phyloP scores from a whole-genome alignment of 2,113 vertebrate species.

The Oryzias curvinotus region DNA sequence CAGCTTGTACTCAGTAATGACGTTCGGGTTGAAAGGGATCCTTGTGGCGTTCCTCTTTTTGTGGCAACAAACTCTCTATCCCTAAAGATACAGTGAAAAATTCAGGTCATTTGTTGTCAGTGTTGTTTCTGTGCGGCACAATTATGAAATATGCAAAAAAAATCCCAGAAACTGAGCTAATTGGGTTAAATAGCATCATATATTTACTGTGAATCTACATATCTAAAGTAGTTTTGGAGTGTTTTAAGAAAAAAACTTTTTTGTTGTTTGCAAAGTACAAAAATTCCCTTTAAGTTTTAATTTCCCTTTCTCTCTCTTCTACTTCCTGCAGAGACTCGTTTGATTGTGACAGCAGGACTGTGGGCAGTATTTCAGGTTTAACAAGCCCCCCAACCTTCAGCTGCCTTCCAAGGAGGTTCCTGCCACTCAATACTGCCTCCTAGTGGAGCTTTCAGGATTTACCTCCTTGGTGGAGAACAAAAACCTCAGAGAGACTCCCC shows the following conservation, averaged over 20 bases:
- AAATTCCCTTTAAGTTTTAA: slow-evolving; percentile 9
- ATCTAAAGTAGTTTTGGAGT: background rate
- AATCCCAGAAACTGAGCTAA: slow-evolving; percentile 28
- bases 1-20: slow-evolving; percentile 29
- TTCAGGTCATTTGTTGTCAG: slow-evolving; percentile 43
- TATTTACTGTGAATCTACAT: slow-evolving; percentile 8
- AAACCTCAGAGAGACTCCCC: slow-evolving; percentile 77
- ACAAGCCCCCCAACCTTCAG: slow-evolving; percentile 55
- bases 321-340: slow-evolving; percentile 26
- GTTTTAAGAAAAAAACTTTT: slow-evolving; percentile 8
- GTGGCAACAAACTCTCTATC: slow-evolving; percentile 27
- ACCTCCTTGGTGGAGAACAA: slow-evolving; percentile 44
- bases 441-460: slow-evolving; percentile 54
- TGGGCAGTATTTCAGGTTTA: slow-evolving; percentile 38
- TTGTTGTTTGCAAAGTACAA: slow-evolving; percentile 1
- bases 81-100: slow-evolving; percentile 26
- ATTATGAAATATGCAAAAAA: slow-evolving; percentile 57
- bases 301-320: slow-evolving; percentile 2
- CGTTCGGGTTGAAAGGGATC: slow-evolving; percentile 23
- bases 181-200: slow-evolving; percentile 3
- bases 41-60: slow-evolving; percentile 7
- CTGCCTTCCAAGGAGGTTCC: slow-evolving; percentile 59
- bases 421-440: slow-evolving; percentile 64
- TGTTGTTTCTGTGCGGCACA: slow-evolving; percentile 26
- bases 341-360: slow-evolving; percentile 63